Percentiles rank a stretch among this genome's conserved stretches.
Evolutionary conservation across 2,113 vertebrate genomes (phyloP).

Genomic region (Tachuris rubrigastra): DNA sequence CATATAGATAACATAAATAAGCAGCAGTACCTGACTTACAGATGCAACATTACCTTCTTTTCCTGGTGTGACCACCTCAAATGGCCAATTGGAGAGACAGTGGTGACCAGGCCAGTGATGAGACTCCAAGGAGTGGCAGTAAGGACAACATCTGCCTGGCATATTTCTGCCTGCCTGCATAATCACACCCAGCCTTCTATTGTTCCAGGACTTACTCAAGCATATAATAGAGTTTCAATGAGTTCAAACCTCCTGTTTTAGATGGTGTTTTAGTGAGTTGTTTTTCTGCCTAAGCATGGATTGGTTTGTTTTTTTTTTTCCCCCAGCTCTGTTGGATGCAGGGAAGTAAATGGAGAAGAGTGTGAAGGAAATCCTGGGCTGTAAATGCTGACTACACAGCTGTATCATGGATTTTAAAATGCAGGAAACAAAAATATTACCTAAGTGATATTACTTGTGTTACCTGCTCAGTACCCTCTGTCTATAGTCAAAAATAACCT

Average conservation of each 20-base stretch:
- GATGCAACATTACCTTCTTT: background rate
- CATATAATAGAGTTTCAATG: slow-evolving; percentile 65
- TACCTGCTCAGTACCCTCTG: no score
- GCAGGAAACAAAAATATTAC: background rate
- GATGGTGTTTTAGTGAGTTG: slow-evolving; percentile 20
- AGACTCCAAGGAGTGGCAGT: background rate
- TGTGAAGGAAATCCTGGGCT: background rate
- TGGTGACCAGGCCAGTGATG: background rate
- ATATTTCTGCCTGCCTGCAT: slow-evolving; percentile 24
- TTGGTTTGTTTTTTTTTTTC: no score
- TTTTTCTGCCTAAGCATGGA: slow-evolving; percentile 23
- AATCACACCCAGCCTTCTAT: slow-evolving; percentile 28
- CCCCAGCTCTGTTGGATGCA: background rate
- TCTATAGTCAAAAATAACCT: background rate
- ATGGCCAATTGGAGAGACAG: background rate
- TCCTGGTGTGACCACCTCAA: background rate
- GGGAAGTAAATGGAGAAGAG: background rate
- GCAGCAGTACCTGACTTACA: background rate
- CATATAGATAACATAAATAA: background rate
- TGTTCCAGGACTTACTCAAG: slow-evolving; percentile 54
- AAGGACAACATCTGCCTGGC: slow-evolving; percentile 55
- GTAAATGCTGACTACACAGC: background rate
- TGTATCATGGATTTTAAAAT: background rate
- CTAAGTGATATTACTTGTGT: background rate
- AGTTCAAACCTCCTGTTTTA: slow-evolving; percentile 58